Evolutionary conservation across 1,140 invertebrate genomes (phyloP), one percentile per base, ranked within the genome.

Genomic region (Drosophila nikananu): DNA sequence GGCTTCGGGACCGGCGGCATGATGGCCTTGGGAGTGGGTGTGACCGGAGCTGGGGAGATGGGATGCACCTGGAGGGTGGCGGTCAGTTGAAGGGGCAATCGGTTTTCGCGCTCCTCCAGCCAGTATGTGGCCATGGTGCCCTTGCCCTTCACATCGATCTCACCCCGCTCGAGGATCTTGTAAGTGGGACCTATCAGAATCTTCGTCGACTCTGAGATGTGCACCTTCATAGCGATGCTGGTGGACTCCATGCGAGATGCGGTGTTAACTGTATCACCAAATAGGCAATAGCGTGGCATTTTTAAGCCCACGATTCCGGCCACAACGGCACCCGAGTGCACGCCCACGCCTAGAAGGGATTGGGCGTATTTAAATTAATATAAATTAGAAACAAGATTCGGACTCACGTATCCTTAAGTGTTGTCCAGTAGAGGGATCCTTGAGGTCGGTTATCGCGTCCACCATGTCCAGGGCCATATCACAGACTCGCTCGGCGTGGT

Each of bases 391-490:
- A n/a, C 9, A 5, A 7, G 5, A 2, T n/a, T 39, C 1, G 5
- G 1, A 65, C 86, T 89, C 54, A 89, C 98, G 94, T 76, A 99
- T 98, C 83, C 96, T 95, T 60, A 99, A 94, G 94, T 98, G 97
- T 58, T 97, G 95, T 15, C 97, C 97, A 83, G 97, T 98, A 7
- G 97, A 98, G 25, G 98, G 97, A 94, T 99, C 98, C 81, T 97
- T 97, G 0, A 99, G 94, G 80, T 97, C 96, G 6, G 95, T 96
- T 78, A 99, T 99, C 2, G 97, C 97, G 73, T 98, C 97, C 0
- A 99, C 95, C 98, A 99, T 99, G 90, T 99, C 98, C 21, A 99
- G 93, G 0, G 98, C 98, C 97, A 99, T 98, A 92, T 98, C 97
- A 86, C 98, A 99, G 17, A 99, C 98, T 80, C 97, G 96, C 92